Conservation (phyloP, 2,888 invertebrate genomes). For the Scaptomyza reducta region DNA sequence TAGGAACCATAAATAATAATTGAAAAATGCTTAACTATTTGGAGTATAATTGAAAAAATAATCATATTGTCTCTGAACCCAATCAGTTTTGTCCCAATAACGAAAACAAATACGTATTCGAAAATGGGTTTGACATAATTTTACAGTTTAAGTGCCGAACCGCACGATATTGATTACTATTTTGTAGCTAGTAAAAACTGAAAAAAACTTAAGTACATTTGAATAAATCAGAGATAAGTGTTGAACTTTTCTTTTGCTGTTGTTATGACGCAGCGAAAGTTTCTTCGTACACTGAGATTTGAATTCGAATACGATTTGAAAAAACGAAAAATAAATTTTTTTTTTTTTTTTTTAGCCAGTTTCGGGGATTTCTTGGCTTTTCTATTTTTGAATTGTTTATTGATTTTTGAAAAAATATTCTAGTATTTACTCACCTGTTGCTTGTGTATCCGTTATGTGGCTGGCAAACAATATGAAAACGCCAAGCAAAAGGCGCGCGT, state of each 20-base stretch:
- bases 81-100: too few species aligned
- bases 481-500: constrained; percentile 54
- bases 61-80: too few species aligned
- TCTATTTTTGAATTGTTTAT: not conserved
- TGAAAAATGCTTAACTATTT: too few species aligned
- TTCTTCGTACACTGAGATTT: too few species aligned
- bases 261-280: not conserved
- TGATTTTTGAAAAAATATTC: not conserved
- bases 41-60: too few species aligned
- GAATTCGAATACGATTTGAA: too few species aligned
- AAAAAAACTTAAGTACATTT: not conserved
- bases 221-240: constrained; percentile 7
- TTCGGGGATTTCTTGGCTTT: not conserved
- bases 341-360: not conserved
- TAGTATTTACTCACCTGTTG: constrained; percentile 61
- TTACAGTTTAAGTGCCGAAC: not conserved
- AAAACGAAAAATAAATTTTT: too few species aligned
- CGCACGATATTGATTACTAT: not conserved
- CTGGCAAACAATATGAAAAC: constrained; percentile 56
- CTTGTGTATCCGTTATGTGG: constrained; percentile 57
- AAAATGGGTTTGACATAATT: too few species aligned
- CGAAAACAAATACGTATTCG: too few species aligned
- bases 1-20: too few species aligned
- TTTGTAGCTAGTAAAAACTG: too few species aligned
- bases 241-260: constrained; percentile 2